A percentile compares a stretch with the other conserved stretches of the same genome.
Evolutionary conservation across 2,888 invertebrate genomes (phyloP).

Genomic region (Drosophila emarginata): DNA sequence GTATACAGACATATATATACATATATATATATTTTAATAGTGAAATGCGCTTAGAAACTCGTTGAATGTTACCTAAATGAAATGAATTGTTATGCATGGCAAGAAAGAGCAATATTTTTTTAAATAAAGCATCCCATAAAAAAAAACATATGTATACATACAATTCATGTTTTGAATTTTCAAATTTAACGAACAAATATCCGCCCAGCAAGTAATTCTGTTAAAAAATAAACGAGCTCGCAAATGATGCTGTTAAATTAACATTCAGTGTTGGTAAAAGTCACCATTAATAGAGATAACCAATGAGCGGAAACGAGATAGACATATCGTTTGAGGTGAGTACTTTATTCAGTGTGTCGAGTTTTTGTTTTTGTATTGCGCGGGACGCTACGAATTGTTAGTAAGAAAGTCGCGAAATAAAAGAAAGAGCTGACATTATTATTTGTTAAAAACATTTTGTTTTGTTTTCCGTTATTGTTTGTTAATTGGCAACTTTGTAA

Average conservation of each 20-base stretch:
- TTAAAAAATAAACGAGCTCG: not conserved
- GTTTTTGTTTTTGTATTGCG: not conserved
- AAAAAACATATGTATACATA: not conserved
- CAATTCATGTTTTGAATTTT: not conserved
- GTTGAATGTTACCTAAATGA: conserved; percentile 61
- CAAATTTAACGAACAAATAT: not conserved
- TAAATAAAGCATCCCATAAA: conserved; percentile 58
- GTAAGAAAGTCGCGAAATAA: not conserved
- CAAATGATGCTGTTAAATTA: not conserved
- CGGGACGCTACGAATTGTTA: not conserved
- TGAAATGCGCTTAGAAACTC: conserved; percentile 45
- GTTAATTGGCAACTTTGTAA: conserved; percentile 5
- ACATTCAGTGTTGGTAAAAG: not conserved
- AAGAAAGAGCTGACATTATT: not conserved
- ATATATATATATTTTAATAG: conserved; percentile 46
- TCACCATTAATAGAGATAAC: not conserved
- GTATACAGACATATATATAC: conserved; percentile 27
- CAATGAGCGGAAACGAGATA: too few relatives aligned
- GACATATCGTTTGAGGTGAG: too few relatives aligned
- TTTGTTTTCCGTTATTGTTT: conserved; percentile 2
- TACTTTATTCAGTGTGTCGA: too few relatives aligned
- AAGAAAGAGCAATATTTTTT: conserved; percentile 74
- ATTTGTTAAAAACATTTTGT: conserved; percentile 9
- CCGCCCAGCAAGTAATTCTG: not conserved
- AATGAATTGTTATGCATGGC: conserved; percentile 66